Conservation (phyloP, 1,140 invertebrate genomes). For the Lepidotrigona ventralis region DNA sequence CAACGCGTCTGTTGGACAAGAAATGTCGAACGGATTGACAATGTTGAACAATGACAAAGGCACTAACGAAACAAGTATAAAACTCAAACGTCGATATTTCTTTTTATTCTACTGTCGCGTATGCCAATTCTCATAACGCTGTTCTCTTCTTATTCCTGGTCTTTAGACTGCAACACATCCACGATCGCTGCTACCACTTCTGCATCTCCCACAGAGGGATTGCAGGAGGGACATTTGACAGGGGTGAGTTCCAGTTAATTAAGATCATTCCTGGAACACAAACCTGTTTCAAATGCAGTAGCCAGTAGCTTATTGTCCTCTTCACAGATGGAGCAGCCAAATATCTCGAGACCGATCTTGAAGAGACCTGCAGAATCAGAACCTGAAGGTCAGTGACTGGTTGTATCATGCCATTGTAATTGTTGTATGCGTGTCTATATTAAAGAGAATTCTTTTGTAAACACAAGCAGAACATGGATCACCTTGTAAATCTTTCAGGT, state of each 20-base stretch:
- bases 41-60: slow-evolving; percentile 45
- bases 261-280: slow-evolving; percentile 29
- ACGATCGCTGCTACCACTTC: slow-evolving; percentile 29
- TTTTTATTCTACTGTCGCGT: neutral
- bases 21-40: slow-evolving; percentile 67
- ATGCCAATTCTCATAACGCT: neutral
- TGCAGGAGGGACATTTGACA: slow-evolving; percentile 43
- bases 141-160: neutral
- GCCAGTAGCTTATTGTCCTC: neutral
- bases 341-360: slow-evolving; percentile 44
- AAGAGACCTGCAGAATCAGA: slow-evolving; percentile 68
- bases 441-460: slow-evolving; percentile 8
- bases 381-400: slow-evolving; percentile 61
- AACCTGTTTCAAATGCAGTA: neutral
- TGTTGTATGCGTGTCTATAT: neutral
- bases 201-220: slow-evolving; percentile 7
- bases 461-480: slow-evolving; percentile 21
- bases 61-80: slow-evolving; percentile 53
- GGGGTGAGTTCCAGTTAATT: slow-evolving; percentile 55
- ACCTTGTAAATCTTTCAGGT: slow-evolving; percentile 24
- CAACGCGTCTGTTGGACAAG: slow-evolving; percentile 7
- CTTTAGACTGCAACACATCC: slow-evolving; percentile 36
- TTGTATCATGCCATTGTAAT: slow-evolving; percentile 6
- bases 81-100: slow-evolving; percentile 13
- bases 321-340: slow-evolving; percentile 64